Evolutionary conservation across 1,140 invertebrate genomes (phyloP), one percentile per base, ranked within the genome.

Genomic region (Caenorhabditis briggsae): DNA sequence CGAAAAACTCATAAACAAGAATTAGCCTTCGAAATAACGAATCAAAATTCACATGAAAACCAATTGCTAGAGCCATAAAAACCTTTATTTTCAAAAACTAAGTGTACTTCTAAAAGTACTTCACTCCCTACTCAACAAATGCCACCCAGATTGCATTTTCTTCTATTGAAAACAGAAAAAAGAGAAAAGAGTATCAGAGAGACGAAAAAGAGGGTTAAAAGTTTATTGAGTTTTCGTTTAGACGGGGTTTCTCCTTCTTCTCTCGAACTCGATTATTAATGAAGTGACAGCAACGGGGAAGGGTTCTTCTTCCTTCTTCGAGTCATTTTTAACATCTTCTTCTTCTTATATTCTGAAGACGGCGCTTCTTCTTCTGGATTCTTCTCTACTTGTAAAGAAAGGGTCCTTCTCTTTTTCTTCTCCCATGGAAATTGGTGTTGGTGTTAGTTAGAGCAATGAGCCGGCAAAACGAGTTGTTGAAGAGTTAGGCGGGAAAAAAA

Each of bases 381-480:
- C 23, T 64, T 25, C 8, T 18, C 18, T 25, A 14, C 61, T 65
- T 33, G 23, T 9, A 41, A 20, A 33, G 20, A 20, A 6, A 65
- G 11, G 33, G 12, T 41, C n/a, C 46, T 50, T 23, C 70, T 23
- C 18, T 23, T 78, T 46, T 25, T 74, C 65, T 23, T 23, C 65
- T 25, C 23, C 59, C 59, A 20, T 46, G 70, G 33, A 78, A 78
- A 78, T 78, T 78, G 70, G 70, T 78, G 70, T 78, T 78, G 70
- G 70, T 78, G 70, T 78, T 78, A 78, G 70, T 78, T 78, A 78
- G 70, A 78, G 70, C 70, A 78, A 78, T 78, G 70, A 78, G 70
- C 70, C 70, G 70, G 70, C 70, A 78, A 78, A 33, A 78, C 70
- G 70, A 78, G 70, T 78, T 78, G 70, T 78, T 78, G 70, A 78